Percentiles rank a stretch among this genome's conserved stretches.
Conservation (phyloP, 1,140 invertebrate genomes). For the Drosophila tropicalis region DNA sequence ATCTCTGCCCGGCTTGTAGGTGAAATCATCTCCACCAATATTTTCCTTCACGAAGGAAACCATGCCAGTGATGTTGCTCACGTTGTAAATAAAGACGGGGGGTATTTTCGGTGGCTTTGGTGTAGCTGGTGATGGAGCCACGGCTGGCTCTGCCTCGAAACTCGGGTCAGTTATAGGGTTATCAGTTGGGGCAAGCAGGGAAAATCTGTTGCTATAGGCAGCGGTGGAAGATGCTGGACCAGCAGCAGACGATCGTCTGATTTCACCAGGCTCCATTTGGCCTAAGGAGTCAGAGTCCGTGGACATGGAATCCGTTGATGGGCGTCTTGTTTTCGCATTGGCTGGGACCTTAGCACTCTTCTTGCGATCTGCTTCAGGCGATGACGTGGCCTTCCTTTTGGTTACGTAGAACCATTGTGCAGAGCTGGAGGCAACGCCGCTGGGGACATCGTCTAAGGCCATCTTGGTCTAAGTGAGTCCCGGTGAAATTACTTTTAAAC, state of each 20-base stretch:
- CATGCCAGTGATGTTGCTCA: conserved; percentile 1
- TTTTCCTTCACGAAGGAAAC: background rate
- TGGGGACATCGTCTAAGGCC: background rate
- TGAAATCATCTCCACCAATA: no score
- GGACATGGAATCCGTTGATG: no score
- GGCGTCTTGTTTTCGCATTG: background rate
- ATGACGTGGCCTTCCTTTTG: background rate
- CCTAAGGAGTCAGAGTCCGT: no score
- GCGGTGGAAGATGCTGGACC: background rate
- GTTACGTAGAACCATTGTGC: background rate
- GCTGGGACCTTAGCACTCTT: background rate
- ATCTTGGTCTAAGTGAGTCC: background rate
- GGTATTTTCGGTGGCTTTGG: background rate
- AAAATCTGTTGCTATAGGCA: conserved; percentile 1
- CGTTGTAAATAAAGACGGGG: background rate
- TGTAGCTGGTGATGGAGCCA: background rate
- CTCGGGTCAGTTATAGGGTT: background rate
- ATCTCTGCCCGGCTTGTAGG: no score
- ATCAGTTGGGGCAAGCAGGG: background rate
- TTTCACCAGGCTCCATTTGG: no score
- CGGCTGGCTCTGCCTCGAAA: background rate
- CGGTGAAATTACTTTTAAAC: no score
- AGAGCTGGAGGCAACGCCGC: background rate
- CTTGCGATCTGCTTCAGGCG: background rate
- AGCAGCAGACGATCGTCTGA: background rate